Conservation (phyloP, 2,888 invertebrate genomes). For the Temnothorax rugatulus region DNA sequence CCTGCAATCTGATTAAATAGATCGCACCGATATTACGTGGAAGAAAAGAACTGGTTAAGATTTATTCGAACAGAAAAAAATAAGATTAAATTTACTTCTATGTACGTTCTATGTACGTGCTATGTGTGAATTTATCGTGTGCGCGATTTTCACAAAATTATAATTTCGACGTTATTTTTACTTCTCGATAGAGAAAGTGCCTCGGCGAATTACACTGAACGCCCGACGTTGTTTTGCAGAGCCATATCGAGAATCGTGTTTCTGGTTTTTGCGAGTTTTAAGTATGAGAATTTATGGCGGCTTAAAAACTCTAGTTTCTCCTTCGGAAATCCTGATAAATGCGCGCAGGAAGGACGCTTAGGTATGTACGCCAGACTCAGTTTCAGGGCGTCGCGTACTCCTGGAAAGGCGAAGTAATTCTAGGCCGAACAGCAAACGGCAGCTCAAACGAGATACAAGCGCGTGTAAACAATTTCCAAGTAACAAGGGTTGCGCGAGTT, state of each 20-base stretch:
- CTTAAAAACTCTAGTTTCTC: constrained; percentile 87
- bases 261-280: constrained; percentile 78
- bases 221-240: constrained; percentile 46
- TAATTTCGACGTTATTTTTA: constrained; percentile 10
- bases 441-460: constrained; percentile 71
- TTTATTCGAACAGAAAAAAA: not conserved
- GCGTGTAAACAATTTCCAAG: constrained; percentile 74
- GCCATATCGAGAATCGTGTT: constrained; percentile 68
- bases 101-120: not conserved
- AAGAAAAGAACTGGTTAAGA: constrained; percentile 1
- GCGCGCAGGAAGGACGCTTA: constrained; percentile 84
- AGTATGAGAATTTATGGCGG: constrained; percentile 85
- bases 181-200: constrained; percentile 13
- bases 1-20: constrained; percentile 14
- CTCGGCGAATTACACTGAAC: constrained; percentile 20
- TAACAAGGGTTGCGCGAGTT: constrained; percentile 23
- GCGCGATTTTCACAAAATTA: constrained; percentile 17
- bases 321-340: constrained; percentile 91
- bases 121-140: not conserved
- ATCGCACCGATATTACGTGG: not conserved
- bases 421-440: constrained; percentile 85
- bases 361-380: constrained; percentile 66
- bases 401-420: constrained; percentile 75
- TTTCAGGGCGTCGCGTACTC: constrained; percentile 58
- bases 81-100: not conserved